Evolutionary conservation across 2,113 vertebrate genomes (phyloP), one percentile per base, ranked within the genome.

Genomic region (Lepisosteus oculatus): DNA sequence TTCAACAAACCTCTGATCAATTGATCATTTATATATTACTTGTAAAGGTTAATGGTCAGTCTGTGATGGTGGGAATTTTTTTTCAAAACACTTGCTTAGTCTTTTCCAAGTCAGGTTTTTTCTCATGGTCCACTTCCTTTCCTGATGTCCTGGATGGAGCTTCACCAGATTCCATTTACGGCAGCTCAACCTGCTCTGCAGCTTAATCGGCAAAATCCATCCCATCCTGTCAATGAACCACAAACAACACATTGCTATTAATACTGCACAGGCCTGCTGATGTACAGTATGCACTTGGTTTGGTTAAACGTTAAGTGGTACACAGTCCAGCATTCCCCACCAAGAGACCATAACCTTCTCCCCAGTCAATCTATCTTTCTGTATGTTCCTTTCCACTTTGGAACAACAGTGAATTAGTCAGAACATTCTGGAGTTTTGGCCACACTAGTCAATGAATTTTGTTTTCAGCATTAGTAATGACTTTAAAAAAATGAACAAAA

Each of bases 201-300:
- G 45, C 64, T 17, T 12, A 13, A 55, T 44, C 15, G 11, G 63
- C 51, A 17, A 41, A n/a, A 12, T 42, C n/a, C 41, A 17, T 44
- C 63, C 43, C 14, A 17, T 6, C 71, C 65, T 67, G 65, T 67
- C 17, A 42, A 29, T 43, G 59, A 42, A 72, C 66, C 29, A 67
- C 14, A 67, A 43, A 65, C 42, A 67, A 41, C 12, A 62, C 57
- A 43, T 15, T 56, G 15, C 55, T n/a, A 55, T 72, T 67, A 67
- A 61, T 42, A 67, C 17, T 8, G 15, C 4, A 4, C 17, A 11
- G 65, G 14, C 65, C 44, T 43, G 9, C 43, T 51, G 65, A 43
- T 51, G 47, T 5, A n/a, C n/a, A n/a, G n/a, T n/a, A 5, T 51
- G 47, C 5, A 51, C 47, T 51, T 51, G 47, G 9, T 6, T 51